Percentiles rank a stretch among this genome's conserved stretches.
Evolutionary conservation across 2,888 invertebrate species (phyloP).

Genomic region (Stegana nigrithorax): DNA sequence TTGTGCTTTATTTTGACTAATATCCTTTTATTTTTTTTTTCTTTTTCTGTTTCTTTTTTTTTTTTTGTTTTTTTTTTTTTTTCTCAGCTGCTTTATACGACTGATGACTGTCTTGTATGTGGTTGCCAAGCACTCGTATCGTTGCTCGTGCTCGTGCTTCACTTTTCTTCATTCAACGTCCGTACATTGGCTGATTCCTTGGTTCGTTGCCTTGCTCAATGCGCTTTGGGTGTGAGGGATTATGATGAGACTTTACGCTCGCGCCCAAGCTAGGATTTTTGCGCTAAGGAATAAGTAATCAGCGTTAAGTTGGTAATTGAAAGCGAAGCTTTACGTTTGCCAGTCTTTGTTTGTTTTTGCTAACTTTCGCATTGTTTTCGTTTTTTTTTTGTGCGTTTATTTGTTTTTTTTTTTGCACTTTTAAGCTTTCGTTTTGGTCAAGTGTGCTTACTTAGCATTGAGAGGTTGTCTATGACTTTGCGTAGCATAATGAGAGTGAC

Average conservation of each 20-base stretch:
- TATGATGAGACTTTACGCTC: slow-evolving; percentile 13
- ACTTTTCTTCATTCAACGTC: too few species aligned
- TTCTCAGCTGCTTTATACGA: too few species aligned
- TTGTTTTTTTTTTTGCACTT: too few species aligned
- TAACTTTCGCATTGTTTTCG: slow-evolving; percentile 16
- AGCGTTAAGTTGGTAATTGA: slow-evolving; percentile 61
- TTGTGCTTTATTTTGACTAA: slow-evolving; percentile 37
- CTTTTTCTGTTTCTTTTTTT: slow-evolving; percentile 32
- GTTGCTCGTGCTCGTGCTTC: too few species aligned
- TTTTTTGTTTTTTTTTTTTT: slow-evolving; percentile 38
- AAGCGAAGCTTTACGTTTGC: slow-evolving; percentile 40
- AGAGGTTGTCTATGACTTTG: too few species aligned
- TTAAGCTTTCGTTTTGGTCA: background rate
- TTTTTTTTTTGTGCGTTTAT: slow-evolving; percentile 33
- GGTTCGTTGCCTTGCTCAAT: too few species aligned
- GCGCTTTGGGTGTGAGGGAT: slow-evolving; percentile 29
- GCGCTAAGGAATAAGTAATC: slow-evolving; percentile 56
- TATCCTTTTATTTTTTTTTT: slow-evolving; percentile 39
- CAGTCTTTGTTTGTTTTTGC: slow-evolving; percentile 13
- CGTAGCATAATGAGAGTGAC: too few species aligned
- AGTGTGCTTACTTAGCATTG: too few species aligned
- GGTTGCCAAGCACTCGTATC: too few species aligned
- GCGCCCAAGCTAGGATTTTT: slow-evolving; percentile 37
- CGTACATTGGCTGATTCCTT: too few species aligned
- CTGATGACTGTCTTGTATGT: too few species aligned